Conservation (phyloP, 2,113 vertebrate genomes). For the Leucopsar rothschildi region DNA sequence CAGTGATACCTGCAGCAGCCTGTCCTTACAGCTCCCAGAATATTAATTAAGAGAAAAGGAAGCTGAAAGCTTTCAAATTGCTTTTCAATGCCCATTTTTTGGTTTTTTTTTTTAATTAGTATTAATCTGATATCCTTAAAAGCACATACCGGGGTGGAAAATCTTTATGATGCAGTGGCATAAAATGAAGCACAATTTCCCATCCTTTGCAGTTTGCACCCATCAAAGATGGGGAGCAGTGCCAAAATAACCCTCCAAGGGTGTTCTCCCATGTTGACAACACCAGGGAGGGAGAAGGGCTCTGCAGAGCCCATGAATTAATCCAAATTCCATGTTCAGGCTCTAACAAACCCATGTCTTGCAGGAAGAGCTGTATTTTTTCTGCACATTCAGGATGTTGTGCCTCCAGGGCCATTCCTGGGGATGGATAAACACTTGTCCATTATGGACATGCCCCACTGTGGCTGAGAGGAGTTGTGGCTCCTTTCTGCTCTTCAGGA, state of each 20-base stretch:
- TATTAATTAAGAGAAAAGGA: not conserved
- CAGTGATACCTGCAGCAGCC: not conserved
- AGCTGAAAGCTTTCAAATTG: not conserved
- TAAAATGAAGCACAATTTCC: not conserved
- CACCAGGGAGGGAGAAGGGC: not conserved
- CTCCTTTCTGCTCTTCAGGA: not conserved
- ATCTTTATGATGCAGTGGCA: not conserved
- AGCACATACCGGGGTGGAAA: not conserved
- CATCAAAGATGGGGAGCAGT: not conserved
- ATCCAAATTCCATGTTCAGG: accelerated
- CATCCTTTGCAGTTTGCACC: not conserved
- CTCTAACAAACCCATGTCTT: not conserved
- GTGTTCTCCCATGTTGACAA: accelerated
- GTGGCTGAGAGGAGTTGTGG: not conserved
- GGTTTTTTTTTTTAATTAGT: not conserved
- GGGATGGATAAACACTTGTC: not conserved
- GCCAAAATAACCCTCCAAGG: not conserved
- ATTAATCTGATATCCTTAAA: not conserved
- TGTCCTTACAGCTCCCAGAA: not conserved
- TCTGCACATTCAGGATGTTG: accelerated
- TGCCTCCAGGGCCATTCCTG: not conserved
- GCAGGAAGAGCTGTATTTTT: not conserved
- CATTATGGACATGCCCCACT: accelerated
- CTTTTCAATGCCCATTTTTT: not conserved
- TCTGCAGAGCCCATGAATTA: not conserved